Conservation (phyloP, 2,113 vertebrate genomes). For the Carassius gibelio region DNA sequence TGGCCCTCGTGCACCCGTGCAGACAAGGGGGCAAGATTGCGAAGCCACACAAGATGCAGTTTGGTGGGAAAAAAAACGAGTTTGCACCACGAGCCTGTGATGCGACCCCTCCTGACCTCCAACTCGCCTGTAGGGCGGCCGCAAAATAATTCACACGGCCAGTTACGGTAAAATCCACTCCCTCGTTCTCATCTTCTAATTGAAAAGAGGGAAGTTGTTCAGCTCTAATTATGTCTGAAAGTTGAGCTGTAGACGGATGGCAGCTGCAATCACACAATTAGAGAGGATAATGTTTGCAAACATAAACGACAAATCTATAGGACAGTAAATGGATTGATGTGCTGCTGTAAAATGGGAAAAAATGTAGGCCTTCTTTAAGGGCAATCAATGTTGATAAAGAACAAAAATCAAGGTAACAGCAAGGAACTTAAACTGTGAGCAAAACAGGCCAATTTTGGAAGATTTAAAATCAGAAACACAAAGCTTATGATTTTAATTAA, state of each 20-base stretch:
- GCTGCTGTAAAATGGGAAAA: neutral
- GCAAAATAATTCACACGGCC: conserved; percentile 60
- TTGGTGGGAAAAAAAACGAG: conserved; percentile 50
- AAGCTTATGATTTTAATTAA: neutral
- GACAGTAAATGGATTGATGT: neutral
- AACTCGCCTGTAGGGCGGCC: conserved; percentile 57
- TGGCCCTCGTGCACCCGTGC: conserved; percentile 38
- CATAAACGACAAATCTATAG: neutral
- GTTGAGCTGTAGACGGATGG: conserved; percentile 29
- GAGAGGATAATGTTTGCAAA: neutral
- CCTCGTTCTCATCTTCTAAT: conserved; percentile 51
- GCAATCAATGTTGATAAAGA: neutral
- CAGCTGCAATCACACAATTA: conserved; percentile 32
- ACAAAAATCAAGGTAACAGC: neutral
- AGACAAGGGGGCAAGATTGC: conserved; percentile 42
- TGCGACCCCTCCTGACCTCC: conserved; percentile 61
- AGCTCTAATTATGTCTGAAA: conserved; percentile 42
- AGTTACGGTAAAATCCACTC: conserved; percentile 66
- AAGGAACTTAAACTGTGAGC: neutral
- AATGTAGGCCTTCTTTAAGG: neutral
- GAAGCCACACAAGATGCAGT: conserved; percentile 69
- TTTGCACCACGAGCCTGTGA: conserved; percentile 28
- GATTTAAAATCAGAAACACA: neutral
- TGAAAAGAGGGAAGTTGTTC: conserved; percentile 38
- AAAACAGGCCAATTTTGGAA: neutral